Conservation (phyloP, 2,888 invertebrate genomes). For the Nephrotoma appendiculata region DNA sequence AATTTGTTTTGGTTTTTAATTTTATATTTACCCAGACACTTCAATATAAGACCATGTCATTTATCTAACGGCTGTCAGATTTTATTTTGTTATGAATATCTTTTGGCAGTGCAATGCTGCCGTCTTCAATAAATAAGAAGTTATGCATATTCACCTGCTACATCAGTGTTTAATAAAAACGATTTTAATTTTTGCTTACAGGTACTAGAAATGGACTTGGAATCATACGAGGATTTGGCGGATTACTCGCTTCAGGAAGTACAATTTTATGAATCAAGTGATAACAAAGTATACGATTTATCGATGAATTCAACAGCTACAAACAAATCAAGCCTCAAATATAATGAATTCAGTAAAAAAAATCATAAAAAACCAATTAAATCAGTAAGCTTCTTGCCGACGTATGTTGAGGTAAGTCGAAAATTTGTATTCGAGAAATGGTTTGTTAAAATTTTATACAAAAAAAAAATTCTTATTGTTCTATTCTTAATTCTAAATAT, state of each 20-base stretch:
- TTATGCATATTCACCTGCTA: neutral
- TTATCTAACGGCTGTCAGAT: neutral
- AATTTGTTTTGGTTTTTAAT: neutral
- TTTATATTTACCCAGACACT: neutral
- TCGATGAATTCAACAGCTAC: slow-evolving; percentile 10
- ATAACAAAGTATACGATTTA: slow-evolving; percentile 9
- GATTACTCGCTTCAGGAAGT: slow-evolving; percentile 16
- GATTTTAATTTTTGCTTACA: slow-evolving; percentile 1
- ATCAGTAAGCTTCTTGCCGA: slow-evolving; percentile 29
- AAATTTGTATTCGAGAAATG: neutral
- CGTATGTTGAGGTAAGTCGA: slow-evolving; percentile 28
- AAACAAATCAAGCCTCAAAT: slow-evolving; percentile 3
- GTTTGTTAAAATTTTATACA: neutral
- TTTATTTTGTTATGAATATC: neutral
- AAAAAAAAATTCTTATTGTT: neutral
- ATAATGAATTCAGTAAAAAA: slow-evolving; percentile 6
- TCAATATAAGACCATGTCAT: neutral
- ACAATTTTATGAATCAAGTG: slow-evolving; percentile 14
- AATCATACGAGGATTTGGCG: slow-evolving; percentile 15
- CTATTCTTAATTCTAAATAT: neutral
- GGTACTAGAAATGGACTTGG: slow-evolving; percentile 15
- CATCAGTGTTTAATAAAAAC: neutral
- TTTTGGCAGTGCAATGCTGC: neutral
- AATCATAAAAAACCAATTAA: slow-evolving; percentile 27
- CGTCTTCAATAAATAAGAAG: neutral